A percentile compares a stretch with the other conserved stretches of the same genome.
Conservation (phyloP, 2,888 invertebrate genomes). For the Yponomeuta evonymella region DNA sequence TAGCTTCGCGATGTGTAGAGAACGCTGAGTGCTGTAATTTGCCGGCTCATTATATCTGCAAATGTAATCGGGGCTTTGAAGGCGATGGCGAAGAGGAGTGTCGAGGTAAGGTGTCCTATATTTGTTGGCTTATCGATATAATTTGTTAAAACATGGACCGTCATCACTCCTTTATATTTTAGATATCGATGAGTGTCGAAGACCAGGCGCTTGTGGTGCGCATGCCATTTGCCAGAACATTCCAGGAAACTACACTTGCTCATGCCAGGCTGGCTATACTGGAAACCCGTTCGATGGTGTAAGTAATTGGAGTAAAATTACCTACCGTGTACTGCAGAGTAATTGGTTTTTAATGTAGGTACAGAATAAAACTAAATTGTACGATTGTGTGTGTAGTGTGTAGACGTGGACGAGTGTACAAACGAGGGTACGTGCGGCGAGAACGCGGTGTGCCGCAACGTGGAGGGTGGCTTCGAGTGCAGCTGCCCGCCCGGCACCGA, state of each 20-base stretch:
- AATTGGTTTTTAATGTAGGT: not conserved
- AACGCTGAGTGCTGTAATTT: conserved; percentile 97
- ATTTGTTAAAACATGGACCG: not conserved
- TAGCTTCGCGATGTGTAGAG: conserved; percentile 89
- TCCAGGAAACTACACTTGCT: conserved; percentile 91
- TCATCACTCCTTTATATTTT: conserved; percentile 29
- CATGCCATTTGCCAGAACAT: conserved; percentile 89
- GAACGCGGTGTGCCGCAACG: conserved; percentile 87
- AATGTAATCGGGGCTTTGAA: conserved; percentile 92
- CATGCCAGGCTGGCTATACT: conserved; percentile 87
- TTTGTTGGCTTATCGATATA: not conserved
- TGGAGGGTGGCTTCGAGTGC: conserved; percentile 88
- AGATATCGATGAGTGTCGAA: conserved; percentile 93
- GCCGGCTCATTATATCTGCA: conserved; percentile 95
- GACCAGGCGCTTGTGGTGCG: conserved; percentile 87
- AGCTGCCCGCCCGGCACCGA: conserved; percentile 89
- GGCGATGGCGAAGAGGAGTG: conserved; percentile 94
- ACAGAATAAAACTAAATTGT: no score
- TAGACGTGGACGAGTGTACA: conserved; percentile 90
- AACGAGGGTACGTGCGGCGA: conserved; percentile 83
- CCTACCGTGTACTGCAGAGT: not conserved
- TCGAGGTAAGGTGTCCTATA: conserved; percentile 72
- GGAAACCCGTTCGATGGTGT: conserved; percentile 84
- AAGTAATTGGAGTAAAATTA: conserved; percentile 30
- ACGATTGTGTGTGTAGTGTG: conserved; percentile 71